A percentile compares a stretch with the other conserved stretches of the same genome.
Conservation (phyloP, 2,113 vertebrate genomes). For the Semnornis frantzii region DNA sequence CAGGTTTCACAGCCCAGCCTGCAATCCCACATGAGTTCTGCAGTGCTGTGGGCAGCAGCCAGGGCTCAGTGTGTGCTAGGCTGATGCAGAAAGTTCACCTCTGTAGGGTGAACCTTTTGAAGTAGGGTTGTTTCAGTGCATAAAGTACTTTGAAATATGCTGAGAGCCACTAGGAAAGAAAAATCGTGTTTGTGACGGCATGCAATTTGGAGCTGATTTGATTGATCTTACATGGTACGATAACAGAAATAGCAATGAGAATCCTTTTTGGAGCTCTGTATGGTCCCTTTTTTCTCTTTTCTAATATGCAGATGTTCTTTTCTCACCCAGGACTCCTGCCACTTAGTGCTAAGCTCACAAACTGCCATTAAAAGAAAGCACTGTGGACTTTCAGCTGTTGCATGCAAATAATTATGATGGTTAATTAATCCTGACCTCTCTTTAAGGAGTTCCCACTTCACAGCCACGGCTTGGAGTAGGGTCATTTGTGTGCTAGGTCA, state of each 20-base stretch:
- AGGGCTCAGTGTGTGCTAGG: fast-evolving
- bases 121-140: neutral
- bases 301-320: neutral
- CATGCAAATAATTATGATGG: constrained; percentile 35
- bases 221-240: neutral
- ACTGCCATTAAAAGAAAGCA: constrained; percentile 21
- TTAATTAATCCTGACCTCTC: constrained; percentile 59
- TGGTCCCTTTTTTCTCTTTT: neutral
- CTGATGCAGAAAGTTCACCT: neutral
- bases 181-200: neutral
- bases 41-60: neutral
- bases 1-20: neutral
- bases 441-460: constrained; percentile 40
- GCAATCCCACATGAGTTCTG: neutral
- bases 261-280: neutral
- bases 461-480: neutral
- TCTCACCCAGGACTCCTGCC: neutral
- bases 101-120: neutral
- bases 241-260: neutral
- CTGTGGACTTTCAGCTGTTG: constrained; percentile 43
- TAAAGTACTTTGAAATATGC: neutral
- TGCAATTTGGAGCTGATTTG: neutral
- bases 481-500: constrained; percentile 40
- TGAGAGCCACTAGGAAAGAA: neutral
- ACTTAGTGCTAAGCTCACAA: constrained; percentile 15